Percentiles rank a stretch among this genome's conserved stretches.
Conservation (phyloP, 1,140 invertebrate species). For the Bicyclus anynana region DNA sequence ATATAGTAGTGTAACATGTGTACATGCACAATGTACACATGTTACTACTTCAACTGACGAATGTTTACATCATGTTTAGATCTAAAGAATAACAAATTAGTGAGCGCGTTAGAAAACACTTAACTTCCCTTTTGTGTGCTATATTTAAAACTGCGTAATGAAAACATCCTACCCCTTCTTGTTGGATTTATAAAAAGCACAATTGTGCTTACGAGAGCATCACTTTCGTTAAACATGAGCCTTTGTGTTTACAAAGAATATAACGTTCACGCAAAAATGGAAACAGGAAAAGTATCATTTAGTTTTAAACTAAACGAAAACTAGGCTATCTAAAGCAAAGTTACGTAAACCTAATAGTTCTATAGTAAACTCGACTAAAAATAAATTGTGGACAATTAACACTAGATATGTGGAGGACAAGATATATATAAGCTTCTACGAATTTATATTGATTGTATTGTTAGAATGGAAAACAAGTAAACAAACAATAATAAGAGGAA, state of each 20-base stretch:
- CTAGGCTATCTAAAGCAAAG: no score
- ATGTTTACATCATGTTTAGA: slow-evolving; percentile 8
- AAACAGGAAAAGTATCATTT: neutral
- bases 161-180: slow-evolving; percentile 42
- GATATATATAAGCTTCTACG: no score
- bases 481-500: no score
- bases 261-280: neutral
- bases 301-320: no score
- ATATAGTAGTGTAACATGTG: no score
- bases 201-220: slow-evolving; percentile 11
- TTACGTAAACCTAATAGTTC: no score
- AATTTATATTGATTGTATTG: no score
- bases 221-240: neutral
- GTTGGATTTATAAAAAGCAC: slow-evolving; percentile 29
- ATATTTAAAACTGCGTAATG: slow-evolving; percentile 39
- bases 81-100: slow-evolving; percentile 13
- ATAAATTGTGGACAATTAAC: no score
- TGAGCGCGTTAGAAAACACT: slow-evolving; percentile 31
- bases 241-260: slow-evolving; percentile 6
- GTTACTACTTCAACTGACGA: slow-evolving; percentile 3
- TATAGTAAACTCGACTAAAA: no score
- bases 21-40: neutral
- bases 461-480: no score
- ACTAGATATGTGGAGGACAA: no score
- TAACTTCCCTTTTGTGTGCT: slow-evolving; percentile 40